Conservation (phyloP, 2,113 vertebrate species). For the Genyomyrus donnyi region DNA sequence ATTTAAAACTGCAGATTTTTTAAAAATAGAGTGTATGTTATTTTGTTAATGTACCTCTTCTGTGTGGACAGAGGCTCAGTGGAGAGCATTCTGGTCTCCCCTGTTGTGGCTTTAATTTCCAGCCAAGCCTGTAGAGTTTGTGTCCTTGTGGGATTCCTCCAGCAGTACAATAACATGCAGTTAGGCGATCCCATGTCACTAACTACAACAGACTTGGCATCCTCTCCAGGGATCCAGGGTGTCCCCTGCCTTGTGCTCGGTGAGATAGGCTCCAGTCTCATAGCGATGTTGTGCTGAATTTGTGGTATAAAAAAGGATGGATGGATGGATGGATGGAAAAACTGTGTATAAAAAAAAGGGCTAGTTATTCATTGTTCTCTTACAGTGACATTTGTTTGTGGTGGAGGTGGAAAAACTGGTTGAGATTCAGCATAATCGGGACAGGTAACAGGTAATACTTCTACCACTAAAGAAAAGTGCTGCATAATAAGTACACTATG, state of each 20-base stretch:
- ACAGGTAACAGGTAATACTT: background rate
- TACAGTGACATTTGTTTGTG: background rate
- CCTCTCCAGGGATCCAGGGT: background rate
- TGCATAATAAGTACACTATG: background rate
- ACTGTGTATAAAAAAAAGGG: background rate
- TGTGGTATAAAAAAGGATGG: background rate
- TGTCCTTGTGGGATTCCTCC: background rate
- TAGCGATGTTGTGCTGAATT: background rate
- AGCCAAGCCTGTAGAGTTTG: background rate
- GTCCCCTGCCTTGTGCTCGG: background rate
- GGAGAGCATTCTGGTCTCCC: background rate
- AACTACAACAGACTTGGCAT: background rate
- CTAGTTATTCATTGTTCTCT: background rate
- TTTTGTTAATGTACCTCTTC: background rate
- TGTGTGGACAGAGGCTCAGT: background rate
- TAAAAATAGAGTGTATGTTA: background rate
- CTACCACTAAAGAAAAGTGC: background rate
- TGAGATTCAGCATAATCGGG: background rate
- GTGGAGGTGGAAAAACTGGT: background rate
- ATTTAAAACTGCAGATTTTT: background rate
- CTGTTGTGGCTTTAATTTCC: background rate
- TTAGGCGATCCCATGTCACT: background rate
- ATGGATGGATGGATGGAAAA: background rate
- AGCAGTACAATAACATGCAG: background rate
- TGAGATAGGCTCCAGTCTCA: background rate